Evolutionary conservation across 2,113 vertebrate species (phyloP).

Genomic region (Oreochromis niloticus): DNA sequence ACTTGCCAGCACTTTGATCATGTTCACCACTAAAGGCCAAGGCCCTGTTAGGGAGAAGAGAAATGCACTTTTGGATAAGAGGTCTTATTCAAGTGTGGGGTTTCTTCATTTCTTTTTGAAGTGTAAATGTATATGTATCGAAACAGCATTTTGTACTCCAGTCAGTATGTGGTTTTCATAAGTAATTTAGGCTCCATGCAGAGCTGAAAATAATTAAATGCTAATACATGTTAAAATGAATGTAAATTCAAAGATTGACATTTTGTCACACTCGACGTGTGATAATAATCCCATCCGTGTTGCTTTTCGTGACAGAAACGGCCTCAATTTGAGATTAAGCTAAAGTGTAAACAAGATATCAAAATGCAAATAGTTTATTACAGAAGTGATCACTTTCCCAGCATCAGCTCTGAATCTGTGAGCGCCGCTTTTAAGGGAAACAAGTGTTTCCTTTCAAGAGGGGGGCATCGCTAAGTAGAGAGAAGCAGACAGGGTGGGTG

Average conservation of each 20-base stretch:
- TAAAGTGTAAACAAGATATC: neutral
- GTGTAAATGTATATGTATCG: neutral
- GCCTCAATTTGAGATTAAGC: neutral
- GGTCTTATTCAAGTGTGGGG: neutral
- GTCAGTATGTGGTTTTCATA: neutral
- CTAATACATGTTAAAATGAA: neutral
- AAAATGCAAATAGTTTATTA: constrained; percentile 20
- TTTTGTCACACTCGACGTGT: neutral
- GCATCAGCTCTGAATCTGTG: neutral
- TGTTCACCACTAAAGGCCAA: constrained; percentile 28
- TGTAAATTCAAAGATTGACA: neutral
- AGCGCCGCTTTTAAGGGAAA: neutral
- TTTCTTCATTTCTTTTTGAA: constrained; percentile 12
- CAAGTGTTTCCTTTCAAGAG: neutral
- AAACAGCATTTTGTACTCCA: neutral
- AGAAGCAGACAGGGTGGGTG: neutral
- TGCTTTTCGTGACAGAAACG: neutral
- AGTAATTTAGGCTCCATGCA: neutral
- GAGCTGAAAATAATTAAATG: neutral
- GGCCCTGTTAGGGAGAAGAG: neutral
- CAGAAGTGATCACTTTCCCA: neutral
- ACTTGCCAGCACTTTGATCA: constrained; percentile 55
- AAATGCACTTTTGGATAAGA: constrained; percentile 13
- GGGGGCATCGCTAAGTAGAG: neutral
- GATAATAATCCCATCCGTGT: neutral